Evolutionary conservation across 2,797 vertebrate genomes (phyloP).

Genomic region (Gouania willdenowi): DNA sequence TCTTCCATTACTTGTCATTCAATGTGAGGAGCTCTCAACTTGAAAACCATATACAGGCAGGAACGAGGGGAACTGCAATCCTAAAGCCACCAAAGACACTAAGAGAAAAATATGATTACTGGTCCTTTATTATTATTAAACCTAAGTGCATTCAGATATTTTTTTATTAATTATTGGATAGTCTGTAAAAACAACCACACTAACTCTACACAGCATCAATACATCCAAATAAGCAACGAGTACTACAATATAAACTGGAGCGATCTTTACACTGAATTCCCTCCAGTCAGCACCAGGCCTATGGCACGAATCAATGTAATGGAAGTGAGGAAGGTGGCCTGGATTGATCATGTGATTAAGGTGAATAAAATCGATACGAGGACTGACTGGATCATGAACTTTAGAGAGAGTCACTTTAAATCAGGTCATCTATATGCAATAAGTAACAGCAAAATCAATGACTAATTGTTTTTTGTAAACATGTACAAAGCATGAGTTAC

Average conservation of each 20-base stretch:
- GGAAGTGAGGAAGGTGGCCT: conserved; percentile 17
- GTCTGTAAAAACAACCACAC: conserved; percentile 17
- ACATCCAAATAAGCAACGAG: neutral
- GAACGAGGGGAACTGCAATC: conserved; percentile 6
- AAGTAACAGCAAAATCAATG: neutral
- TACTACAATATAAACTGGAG: conserved; percentile 3
- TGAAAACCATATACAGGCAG: conserved; percentile 10
- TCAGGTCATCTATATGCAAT: conserved; percentile 1
- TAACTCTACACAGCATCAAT: conserved; percentile 6
- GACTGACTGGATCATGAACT: conserved; percentile 24
- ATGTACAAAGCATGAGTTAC: too few relatives aligned
- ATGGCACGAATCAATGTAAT: conserved; percentile 28
- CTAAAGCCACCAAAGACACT: neutral
- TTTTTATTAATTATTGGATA: conserved; percentile 32
- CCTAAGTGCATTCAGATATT: conserved; percentile 28
- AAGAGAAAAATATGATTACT: neutral
- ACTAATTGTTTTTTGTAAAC: neutral
- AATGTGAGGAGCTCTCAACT: conserved; percentile 28
- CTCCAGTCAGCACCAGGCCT: conserved; percentile 25
- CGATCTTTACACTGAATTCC: conserved; percentile 14
- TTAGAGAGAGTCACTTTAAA: conserved; percentile 3
- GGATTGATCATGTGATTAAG: conserved; percentile 33
- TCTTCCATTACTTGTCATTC: conserved; percentile 13
- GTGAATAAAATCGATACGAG: conserved; percentile 28
- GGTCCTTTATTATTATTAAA: too few relatives aligned